Evolutionary conservation across 2,888 invertebrate genomes (phyloP).

Genomic region (Drosophila yooni): DNA sequence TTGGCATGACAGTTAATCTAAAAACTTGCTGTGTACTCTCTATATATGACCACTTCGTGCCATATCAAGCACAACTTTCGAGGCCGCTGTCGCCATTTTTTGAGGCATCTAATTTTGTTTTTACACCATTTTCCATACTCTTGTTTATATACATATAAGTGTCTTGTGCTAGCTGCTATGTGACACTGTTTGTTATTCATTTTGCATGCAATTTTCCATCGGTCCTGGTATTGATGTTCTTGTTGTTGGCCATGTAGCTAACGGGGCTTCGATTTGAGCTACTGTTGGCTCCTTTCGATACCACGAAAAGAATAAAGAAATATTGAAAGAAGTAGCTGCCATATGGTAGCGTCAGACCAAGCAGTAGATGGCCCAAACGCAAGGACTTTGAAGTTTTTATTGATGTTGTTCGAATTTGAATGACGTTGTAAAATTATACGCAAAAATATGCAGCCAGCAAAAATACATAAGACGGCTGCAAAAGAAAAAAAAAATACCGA

Average conservation of each 20-base stretch:
- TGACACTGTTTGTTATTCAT: constrained; percentile 57
- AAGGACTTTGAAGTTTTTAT: constrained; percentile 74
- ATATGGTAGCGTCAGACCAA: constrained; percentile 21
- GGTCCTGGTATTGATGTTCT: background rate
- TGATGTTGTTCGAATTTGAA: constrained; percentile 77
- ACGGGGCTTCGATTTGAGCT: constrained; percentile 22
- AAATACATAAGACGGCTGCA: constrained; percentile 18
- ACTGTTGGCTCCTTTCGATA: constrained; percentile 1
- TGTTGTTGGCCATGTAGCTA: constrained; percentile 29
- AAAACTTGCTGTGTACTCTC: constrained; percentile 51
- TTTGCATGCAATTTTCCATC: constrained; percentile 67
- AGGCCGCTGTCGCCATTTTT: constrained; percentile 33
- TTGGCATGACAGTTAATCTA: constrained; percentile 69
- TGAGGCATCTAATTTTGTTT: constrained; percentile 38
- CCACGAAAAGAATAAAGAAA: constrained; percentile 21
- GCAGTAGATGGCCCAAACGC: constrained; percentile 33
- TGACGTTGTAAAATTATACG: constrained; percentile 77
- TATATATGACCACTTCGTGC: constrained; percentile 64
- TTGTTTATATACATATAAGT: constrained; percentile 25
- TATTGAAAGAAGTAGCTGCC: constrained; percentile 27
- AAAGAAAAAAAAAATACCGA: constrained; percentile 5
- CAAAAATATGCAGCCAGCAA: constrained; percentile 62
- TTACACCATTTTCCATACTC: constrained; percentile 17
- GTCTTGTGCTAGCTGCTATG: constrained; percentile 26
- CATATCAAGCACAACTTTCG: constrained; percentile 66